Base-by-base conservation (phyloP, 2,888 invertebrate species). In the Mongoloraphidia duomilia region DNA sequence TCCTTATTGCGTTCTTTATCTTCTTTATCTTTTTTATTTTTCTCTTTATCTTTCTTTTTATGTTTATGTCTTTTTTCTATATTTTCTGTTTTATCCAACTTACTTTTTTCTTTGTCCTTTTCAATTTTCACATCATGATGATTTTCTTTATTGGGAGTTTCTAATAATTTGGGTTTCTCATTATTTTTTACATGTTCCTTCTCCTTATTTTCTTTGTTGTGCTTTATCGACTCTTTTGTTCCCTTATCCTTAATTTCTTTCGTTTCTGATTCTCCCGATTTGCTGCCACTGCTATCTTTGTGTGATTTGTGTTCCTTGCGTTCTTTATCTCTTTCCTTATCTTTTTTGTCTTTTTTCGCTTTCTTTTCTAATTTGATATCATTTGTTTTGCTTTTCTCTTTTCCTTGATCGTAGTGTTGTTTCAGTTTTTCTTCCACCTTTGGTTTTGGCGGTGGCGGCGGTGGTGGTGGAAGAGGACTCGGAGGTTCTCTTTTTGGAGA, bases 271-370 rank as follows among this genome's bases (percentile, higher is more conserved):
- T 53, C 39, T 50, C 50, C 50, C 60, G 57, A 12, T 49, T 46
- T 53, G 54, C 50, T 49, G 37, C 59, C 56, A 49, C 56, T 57
- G 48, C 57, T 59, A 14, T 64, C 64, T 45, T 61, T 61, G 46
- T 60, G 61, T 50, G 62, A 60, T 54, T 65, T 66, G 40, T 61
- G 61, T 56, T 63, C 61, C 57, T 63, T 64, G 53, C 77, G 73
- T 47, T 80, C 82, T 61, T 76, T 77, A 49, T 77, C 76, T 57
- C 73, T 69, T 43, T 78, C 76, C 60, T 79, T 78, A 47, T 77
- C 77, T 60, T 79, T 75, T 58, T 78, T 78, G 53, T 77, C 81
- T 58, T 70, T 74, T 47, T 73, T 76, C 5, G 62, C 59, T 51
- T 74, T 75, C 50, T 75, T 75, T 1, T 74, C 73, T 41, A 70